These are phyloP conservation scores for Valencia hispanica DNA, from an alignment of 2,797 vertebrate species.

Conservation along the genomic window DNA sequence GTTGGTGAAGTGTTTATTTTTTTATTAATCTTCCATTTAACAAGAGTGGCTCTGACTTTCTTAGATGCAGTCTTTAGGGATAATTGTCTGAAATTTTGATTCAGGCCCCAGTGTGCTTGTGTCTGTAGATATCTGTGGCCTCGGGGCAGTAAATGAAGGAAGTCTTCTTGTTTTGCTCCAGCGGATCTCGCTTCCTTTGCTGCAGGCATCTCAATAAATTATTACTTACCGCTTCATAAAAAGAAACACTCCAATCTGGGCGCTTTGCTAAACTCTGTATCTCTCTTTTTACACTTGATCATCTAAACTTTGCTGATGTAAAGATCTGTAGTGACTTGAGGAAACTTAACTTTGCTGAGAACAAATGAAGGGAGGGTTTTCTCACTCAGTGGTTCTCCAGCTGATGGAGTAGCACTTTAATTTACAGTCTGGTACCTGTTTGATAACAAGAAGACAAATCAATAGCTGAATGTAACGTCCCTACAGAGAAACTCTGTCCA, in stretches of 20 bases:
- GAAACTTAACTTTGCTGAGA: conserved; percentile 22
- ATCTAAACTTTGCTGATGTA: conserved; percentile 22
- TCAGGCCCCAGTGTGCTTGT: conserved; percentile 17
- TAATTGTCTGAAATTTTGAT: conserved; percentile 23
- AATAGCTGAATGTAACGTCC: conserved; percentile 28
- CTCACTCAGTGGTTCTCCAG: conserved; percentile 1
- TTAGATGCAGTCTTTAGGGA: conserved; percentile 24
- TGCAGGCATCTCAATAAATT: conserved; percentile 53
- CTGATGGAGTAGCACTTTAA: conserved; percentile 38
- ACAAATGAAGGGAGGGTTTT: conserved; percentile 13
- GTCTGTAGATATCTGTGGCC: conserved; percentile 33
- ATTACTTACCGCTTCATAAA: conserved; percentile 35
- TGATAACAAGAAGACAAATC: conserved; percentile 40
- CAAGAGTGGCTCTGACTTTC: conserved; percentile 11
- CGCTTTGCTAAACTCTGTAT: conserved; percentile 34
- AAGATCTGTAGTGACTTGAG: conserved; percentile 7
- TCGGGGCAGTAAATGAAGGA: conserved; percentile 41
- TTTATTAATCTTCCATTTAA: conserved; percentile 4
- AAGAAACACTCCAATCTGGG: conserved; percentile 48
- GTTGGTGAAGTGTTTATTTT: not conserved
- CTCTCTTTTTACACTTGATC: conserved; percentile 26
- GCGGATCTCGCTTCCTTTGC: conserved; percentile 41
- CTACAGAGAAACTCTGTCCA: conserved; percentile 6
- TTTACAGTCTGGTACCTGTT: conserved; percentile 28
- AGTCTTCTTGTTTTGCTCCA: conserved; percentile 49